A percentile compares a stretch with the other conserved stretches of the same genome.
phyloP scores from a whole-genome alignment of 1,140 invertebrate genomes.

The Drosophila nigrodunni region DNA sequence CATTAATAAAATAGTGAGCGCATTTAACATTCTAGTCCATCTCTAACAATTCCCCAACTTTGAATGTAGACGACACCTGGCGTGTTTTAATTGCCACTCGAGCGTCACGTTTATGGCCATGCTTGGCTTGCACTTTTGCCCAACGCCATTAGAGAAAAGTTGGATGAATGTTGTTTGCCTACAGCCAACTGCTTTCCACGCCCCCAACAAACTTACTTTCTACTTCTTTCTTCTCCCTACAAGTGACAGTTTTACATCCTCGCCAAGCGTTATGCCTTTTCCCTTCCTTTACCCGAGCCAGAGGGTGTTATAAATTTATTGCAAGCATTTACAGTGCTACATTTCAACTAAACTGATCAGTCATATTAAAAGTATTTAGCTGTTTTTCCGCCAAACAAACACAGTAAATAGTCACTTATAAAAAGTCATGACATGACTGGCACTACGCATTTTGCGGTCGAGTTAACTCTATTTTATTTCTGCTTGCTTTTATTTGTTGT shows the following conservation, averaged over 20 bases:
- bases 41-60: slow-evolving; percentile 22
- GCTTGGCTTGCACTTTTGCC: slow-evolving; percentile 74
- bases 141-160: slow-evolving; percentile 64
- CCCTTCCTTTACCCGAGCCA: not conserved
- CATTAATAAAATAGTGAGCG: not conserved
- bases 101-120: slow-evolving; percentile 67
- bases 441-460: no score
- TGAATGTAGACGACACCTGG: slow-evolving; percentile 17
- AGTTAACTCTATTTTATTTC: no score
- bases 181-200: not conserved
- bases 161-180: slow-evolving; percentile 40
- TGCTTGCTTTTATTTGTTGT: slow-evolving; percentile 11
- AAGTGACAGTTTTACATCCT: no score
- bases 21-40: slow-evolving; percentile 26
- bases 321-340: no score
- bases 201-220: not conserved
- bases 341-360: no score
- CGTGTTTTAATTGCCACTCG: slow-evolving; percentile 72
- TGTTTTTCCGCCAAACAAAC: no score
- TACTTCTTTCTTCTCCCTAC: not conserved
- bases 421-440: no score
- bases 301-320: no score
- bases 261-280: not conserved
- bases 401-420: no score
- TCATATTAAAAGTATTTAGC: no score